Conservation (phyloP, 1,140 invertebrate species). For the Anadara kagoshimensis region DNA sequence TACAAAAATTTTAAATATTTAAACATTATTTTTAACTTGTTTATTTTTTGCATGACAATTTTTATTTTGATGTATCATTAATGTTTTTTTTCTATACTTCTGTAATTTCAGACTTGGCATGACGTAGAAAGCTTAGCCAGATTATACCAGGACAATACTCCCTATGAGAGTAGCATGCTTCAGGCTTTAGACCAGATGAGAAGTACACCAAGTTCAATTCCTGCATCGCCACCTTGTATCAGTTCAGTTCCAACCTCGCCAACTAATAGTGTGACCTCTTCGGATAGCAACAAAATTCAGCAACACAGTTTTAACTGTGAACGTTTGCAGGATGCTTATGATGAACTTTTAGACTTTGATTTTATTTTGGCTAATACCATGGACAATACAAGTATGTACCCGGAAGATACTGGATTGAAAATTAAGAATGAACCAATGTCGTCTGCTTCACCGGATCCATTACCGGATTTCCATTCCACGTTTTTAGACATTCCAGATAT, state of each 20-base stretch:
- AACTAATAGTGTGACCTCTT: slow-evolving; percentile 18
- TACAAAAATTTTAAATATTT: too few species aligned
- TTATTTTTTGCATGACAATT: too few species aligned
- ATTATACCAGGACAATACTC: slow-evolving; percentile 65
- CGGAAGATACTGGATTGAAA: slow-evolving; percentile 57
- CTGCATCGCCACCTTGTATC: slow-evolving; percentile 24
- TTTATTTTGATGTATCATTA: too few species aligned
- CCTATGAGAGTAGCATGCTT: slow-evolving; percentile 65
- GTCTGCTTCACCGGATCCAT: slow-evolving; percentile 37
- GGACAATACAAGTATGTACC: slow-evolving; percentile 49
- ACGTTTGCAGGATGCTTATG: slow-evolving; percentile 48
- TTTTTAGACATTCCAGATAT: slow-evolving; percentile 72
- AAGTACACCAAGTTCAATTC: slow-evolving; percentile 6
- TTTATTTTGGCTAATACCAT: slow-evolving; percentile 70
- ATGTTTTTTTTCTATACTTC: slow-evolving; percentile 28
- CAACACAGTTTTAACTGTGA: slow-evolving; percentile 12
- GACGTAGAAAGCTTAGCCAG: slow-evolving; percentile 61
- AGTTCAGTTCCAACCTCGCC: slow-evolving; percentile 26
- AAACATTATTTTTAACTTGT: too few species aligned
- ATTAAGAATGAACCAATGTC: slow-evolving; percentile 56
- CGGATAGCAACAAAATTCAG: slow-evolving; percentile 11
- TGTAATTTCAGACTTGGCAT: slow-evolving; percentile 64
- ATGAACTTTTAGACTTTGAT: slow-evolving; percentile 70
- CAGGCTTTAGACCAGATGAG: slow-evolving; percentile 49
- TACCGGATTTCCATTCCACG: slow-evolving; percentile 69